These are phyloP conservation scores for Clanis bilineata DNA, from an alignment of 2,888 invertebrate genomes.

Conservation along the genomic window DNA sequence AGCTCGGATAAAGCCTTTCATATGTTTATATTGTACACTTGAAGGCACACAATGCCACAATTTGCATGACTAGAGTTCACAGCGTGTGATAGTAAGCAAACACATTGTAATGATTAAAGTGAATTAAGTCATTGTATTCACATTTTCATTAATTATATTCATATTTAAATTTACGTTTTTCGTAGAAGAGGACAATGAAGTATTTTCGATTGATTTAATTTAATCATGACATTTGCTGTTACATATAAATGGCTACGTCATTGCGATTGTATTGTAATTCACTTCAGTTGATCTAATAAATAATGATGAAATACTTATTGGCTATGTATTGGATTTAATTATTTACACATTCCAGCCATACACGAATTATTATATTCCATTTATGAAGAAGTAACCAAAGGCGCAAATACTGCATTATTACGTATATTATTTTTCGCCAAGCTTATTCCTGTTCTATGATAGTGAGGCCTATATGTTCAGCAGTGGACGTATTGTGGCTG, in stretches of 20 bases:
- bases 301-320: too few relatives aligned
- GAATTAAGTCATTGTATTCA: conserved; percentile 4
- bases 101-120: neutral
- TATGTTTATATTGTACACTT: neutral
- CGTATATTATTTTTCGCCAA: too few relatives aligned
- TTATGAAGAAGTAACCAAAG: too few relatives aligned
- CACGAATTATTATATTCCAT: too few relatives aligned
- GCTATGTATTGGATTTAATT: too few relatives aligned
- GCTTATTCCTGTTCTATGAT: too few relatives aligned
- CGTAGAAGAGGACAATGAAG: neutral
- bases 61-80: neutral
- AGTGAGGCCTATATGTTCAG: too few relatives aligned
- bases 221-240: neutral
- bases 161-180: neutral
- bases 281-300: too few relatives aligned
- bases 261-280: neutral
- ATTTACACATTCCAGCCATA: too few relatives aligned
- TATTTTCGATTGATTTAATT: neutral
- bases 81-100: neutral
- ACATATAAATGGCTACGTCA: too few relatives aligned
- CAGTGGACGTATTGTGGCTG: too few relatives aligned
- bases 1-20: neutral
- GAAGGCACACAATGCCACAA: conserved; percentile 1
- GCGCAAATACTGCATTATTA: too few relatives aligned
- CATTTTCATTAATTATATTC: neutral